A percentile compares a stretch with the other conserved stretches of the same genome.
These are phyloP conservation scores for Borostomias antarcticus DNA, from an alignment of 2,797 vertebrate genomes.

Conservation along the genomic window DNA sequence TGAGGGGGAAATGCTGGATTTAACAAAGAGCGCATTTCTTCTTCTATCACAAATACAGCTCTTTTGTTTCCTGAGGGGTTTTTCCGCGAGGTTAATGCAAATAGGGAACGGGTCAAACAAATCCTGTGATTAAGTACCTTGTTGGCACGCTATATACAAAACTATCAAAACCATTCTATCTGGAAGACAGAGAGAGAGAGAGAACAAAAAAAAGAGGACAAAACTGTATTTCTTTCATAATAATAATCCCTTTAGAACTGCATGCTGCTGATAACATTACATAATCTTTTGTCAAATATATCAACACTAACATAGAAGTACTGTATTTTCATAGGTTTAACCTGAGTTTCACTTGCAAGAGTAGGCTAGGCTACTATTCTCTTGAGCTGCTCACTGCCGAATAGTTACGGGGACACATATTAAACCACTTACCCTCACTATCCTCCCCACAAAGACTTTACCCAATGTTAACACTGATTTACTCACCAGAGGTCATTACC, in stretches of 20 bases:
- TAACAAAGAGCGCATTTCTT: conserved; percentile 67
- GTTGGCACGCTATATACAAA: conserved; percentile 6
- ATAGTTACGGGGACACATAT: conserved; percentile 25
- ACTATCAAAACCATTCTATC: neutral
- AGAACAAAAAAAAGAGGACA: neutral
- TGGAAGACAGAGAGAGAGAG: neutral
- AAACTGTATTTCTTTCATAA: too few relatives aligned
- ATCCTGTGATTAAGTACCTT: neutral
- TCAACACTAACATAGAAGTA: too few relatives aligned
- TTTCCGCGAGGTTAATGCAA: conserved; percentile 27
- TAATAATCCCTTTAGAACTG: neutral
- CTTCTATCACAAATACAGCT: conserved; percentile 41
- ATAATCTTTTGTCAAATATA: too few relatives aligned
- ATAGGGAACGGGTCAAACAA: neutral
- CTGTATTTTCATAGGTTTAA: too few relatives aligned
- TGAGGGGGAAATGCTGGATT: conserved; percentile 70
- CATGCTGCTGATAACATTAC: too few relatives aligned
- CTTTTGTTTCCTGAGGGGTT: conserved; percentile 34
- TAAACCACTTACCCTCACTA: conserved; percentile 34
- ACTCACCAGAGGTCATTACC: conserved; percentile 62
- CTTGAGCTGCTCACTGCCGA: neutral
- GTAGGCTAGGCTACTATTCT: too few relatives aligned
- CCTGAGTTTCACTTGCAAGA: too few relatives aligned
- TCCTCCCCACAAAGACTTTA: conserved; percentile 50
- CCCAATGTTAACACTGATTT: conserved; percentile 55